Base-by-base conservation (phyloP, 2,797 vertebrate genomes). In the Bradypus variegatus region DNA sequence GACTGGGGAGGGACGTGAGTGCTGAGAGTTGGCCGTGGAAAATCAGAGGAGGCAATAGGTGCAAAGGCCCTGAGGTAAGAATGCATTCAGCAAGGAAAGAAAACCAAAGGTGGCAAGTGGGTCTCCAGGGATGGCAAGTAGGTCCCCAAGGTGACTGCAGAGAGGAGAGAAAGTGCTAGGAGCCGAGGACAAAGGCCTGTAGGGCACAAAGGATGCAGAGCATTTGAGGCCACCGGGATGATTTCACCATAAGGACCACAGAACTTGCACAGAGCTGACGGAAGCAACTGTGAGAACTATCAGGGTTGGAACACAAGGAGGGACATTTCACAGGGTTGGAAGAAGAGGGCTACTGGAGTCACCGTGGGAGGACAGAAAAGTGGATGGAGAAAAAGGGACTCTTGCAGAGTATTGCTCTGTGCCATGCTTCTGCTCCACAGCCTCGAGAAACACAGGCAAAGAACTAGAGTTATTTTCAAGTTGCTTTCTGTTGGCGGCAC, bases 221-320 rank as follows among this genome's bases (percentile, higher is more conserved):
- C 53, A 72, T 80, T 55, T 29, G 53, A 36, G 85, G 69, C 55
- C 62, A 89, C 41, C 15, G 67, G 64, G 64, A 79, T 36, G n/a
- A 18, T 5, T 6, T 31, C 31, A 18, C n/a, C 65, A 62, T 53
- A 70, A 62, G 67, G 6, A 36, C 89, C 48, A 6, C 0, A n/a
- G 48, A 50, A n/a, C 14, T 41, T 13, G 41, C 48, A n/a, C 4
- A 0, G 21, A 53, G 38, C 2, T n/a, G 0, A 9, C 15, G 41
- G 50, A 6, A 38, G 23, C 4, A 4, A 3, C 0, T 2, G 36
- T 58, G 19, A 45, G 53, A 79, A 82, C 41, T 1, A 0, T 2
- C 14, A 16, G 4, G 3, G 6, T 36, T 27, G 48, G 65, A 38
- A 53, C 45, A n/a, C 19, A 53, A 45, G 25, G 31, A 31, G 21